Conservation (phyloP, 2,113 vertebrate genomes). For the Rhadina sibilatrix region DNA sequence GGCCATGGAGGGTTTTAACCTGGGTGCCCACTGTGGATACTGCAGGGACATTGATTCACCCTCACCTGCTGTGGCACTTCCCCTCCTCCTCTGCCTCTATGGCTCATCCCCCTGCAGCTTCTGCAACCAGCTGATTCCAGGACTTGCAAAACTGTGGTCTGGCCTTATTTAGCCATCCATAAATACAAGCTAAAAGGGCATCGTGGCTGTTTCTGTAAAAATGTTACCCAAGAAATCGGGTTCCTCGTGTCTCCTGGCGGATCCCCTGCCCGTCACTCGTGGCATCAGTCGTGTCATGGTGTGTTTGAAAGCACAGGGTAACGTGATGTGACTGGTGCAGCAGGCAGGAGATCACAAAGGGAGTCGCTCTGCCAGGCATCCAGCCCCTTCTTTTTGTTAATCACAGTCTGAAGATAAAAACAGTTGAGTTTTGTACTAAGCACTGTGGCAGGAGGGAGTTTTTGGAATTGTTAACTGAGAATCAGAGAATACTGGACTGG, state of each 20-base stretch:
- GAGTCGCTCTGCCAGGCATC: neutral
- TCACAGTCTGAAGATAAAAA: neutral
- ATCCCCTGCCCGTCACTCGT: constrained; percentile 56
- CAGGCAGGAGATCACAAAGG: neutral
- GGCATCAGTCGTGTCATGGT: constrained; percentile 44
- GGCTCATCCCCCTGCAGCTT: neutral
- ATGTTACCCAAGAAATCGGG: constrained; percentile 66
- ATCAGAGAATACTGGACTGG: neutral
- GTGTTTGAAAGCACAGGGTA: constrained; percentile 31
- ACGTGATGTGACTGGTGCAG: constrained; percentile 24
- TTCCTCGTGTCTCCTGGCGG: constrained; percentile 39
- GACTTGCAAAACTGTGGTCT: constrained; percentile 15
- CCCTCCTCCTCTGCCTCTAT: neutral
- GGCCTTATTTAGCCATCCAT: constrained; percentile 63
- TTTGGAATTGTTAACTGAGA: neutral
- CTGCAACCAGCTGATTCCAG: constrained; percentile 27
- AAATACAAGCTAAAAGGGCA: constrained; percentile 70
- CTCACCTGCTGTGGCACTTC: neutral
- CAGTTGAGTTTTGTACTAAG: neutral
- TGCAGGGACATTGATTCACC: neutral
- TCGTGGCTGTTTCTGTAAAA: constrained; percentile 58
- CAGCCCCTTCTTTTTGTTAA: neutral
- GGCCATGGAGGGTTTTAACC: accelerated
- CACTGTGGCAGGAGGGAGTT: neutral
- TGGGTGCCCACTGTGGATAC: accelerated